These are phyloP conservation scores for Mimachlamys varia DNA, from an alignment of 2,888 invertebrate species.

Conservation along the genomic window DNA sequence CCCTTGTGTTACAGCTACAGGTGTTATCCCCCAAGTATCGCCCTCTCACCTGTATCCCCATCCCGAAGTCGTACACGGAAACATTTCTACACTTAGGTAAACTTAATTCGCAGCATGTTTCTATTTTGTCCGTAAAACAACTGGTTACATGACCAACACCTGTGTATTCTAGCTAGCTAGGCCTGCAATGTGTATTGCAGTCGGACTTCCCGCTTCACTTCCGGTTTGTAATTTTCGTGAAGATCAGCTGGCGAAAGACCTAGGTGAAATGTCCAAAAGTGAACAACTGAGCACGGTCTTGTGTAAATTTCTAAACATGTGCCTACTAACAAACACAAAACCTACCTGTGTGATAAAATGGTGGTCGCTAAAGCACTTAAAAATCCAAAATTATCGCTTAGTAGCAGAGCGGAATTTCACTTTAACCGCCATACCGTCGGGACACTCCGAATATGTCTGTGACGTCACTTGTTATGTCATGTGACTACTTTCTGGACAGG, in stretches of 20 bases:
- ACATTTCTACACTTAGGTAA: not conserved
- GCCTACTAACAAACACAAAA: not conserved
- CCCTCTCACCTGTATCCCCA: not conserved
- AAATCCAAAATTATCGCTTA: constrained; percentile 20
- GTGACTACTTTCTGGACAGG: not conserved
- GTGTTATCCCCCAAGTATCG: not conserved
- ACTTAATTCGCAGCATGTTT: not conserved
- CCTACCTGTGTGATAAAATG: not conserved
- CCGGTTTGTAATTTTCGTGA: not conserved
- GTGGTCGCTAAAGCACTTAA: not conserved
- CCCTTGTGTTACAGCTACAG: constrained; percentile 1
- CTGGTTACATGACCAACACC: not conserved
- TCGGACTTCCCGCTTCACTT: not conserved
- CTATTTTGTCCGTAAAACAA: not conserved
- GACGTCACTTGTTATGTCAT: constrained; percentile 36
- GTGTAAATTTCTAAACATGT: not conserved
- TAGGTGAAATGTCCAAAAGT: not conserved
- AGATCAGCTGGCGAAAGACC: not conserved
- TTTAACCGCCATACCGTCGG: not conserved
- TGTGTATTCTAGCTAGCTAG: not conserved
- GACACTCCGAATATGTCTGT: constrained; percentile 22
- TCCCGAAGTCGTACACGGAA: not conserved
- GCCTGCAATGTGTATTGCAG: not conserved
- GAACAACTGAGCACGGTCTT: not conserved
- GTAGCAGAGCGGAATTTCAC: not conserved